A percentile compares a stretch with the other conserved stretches of the same genome.
phyloP scores from a whole-genome alignment of 2,888 invertebrate species.

The Tupiocoris notatus region DNA sequence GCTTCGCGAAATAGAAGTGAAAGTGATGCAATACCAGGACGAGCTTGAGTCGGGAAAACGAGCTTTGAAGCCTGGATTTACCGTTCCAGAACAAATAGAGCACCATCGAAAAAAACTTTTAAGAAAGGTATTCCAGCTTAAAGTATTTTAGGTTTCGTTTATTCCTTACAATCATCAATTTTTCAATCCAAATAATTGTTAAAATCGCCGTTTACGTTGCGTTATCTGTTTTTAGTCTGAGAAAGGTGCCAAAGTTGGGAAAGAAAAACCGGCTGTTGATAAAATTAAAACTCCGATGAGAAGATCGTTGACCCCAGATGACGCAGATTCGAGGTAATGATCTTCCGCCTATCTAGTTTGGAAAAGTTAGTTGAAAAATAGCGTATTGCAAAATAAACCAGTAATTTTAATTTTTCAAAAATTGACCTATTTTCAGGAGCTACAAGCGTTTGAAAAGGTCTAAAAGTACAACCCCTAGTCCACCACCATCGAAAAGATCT shows the following conservation, averaged over 20 bases:
- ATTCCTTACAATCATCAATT: too few relatives aligned
- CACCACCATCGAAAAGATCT: slow-evolving; percentile 50
- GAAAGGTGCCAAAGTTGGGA: slow-evolving; percentile 54
- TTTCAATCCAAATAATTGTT: too few relatives aligned
- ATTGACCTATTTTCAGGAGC: slow-evolving; percentile 47
- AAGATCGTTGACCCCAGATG: slow-evolving; percentile 50
- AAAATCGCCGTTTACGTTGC: too few relatives aligned
- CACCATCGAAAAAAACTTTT: slow-evolving; percentile 87
- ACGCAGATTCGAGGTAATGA: slow-evolving; percentile 47
- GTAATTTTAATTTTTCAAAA: too few relatives aligned
- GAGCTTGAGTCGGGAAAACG: slow-evolving; percentile 86
- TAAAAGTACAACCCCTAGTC: slow-evolving; percentile 51
- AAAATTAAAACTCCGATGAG: slow-evolving; percentile 46
- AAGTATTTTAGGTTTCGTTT: too few relatives aligned
- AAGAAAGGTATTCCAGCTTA: slow-evolving; percentile 81
- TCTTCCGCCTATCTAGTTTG: too few relatives aligned
- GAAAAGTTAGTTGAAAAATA: too few relatives aligned
- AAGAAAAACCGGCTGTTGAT: slow-evolving; percentile 49
- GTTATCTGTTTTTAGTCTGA: slow-evolving; percentile 50
- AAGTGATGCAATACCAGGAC: slow-evolving; percentile 93
- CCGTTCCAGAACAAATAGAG: slow-evolving; percentile 78
- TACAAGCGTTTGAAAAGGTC: slow-evolving; percentile 51
- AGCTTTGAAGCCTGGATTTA: slow-evolving; percentile 69
- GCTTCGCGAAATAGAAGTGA: slow-evolving; percentile 89
- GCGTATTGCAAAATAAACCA: too few relatives aligned